Evolutionary conservation across 2,113 vertebrate species (phyloP).

Genomic region (Lepidothrix coronata): DNA sequence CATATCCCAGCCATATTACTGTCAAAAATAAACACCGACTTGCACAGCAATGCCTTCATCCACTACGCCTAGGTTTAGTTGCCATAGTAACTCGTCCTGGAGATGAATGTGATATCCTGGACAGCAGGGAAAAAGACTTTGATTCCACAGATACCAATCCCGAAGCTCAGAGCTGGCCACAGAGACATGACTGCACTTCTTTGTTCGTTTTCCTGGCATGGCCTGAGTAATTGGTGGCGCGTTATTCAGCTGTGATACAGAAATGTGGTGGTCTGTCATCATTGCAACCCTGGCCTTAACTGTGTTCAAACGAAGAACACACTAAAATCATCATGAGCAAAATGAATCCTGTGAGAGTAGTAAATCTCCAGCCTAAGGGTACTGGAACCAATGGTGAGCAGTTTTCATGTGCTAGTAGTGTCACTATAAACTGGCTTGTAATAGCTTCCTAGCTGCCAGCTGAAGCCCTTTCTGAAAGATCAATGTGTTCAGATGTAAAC

Average conservation of each 20-base stretch:
- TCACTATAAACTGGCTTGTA: background rate
- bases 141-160: conserved; percentile 15
- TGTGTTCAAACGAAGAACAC: background rate
- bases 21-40: conserved; percentile 30
- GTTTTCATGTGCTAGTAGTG: background rate
- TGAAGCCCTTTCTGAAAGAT: background rate
- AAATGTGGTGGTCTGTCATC: background rate
- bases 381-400: background rate
- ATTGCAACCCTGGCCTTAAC: background rate
- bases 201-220: background rate
- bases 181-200: background rate
- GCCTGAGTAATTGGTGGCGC: background rate
- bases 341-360: background rate
- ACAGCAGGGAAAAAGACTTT: conserved; percentile 23
- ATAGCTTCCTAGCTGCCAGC: background rate
- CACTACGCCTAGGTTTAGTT: conserved; percentile 55
- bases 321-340: background rate
- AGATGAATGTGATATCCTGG: conserved; percentile 49
- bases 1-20: background rate
- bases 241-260: background rate
- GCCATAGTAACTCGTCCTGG: conserved; percentile 44
- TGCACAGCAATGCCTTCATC: conserved; percentile 23
- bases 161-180: background rate
- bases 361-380: background rate
- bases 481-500: background rate